Evolutionary conservation across 2,888 invertebrate species (phyloP).

Genomic region (Cantharis lateralis): DNA sequence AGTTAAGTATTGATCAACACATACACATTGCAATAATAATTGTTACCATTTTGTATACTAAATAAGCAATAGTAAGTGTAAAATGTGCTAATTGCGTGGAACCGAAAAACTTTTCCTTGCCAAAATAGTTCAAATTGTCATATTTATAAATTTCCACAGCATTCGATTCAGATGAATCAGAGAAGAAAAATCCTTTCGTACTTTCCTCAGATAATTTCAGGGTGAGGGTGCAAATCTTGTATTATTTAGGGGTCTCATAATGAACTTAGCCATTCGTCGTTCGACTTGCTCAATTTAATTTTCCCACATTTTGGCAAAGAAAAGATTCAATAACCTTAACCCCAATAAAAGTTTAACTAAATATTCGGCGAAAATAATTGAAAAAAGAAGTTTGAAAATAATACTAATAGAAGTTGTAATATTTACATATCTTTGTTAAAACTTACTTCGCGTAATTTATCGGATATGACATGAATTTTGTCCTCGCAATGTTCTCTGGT

Average conservation of each 20-base stretch:
- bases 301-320: not conserved
- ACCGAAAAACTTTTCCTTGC: not conserved
- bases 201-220: no score
- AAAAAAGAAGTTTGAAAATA: not conserved
- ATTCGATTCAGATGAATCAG: no score
- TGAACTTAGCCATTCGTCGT: not conserved
- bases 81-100: not conserved
- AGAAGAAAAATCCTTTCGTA: no score
- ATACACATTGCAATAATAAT: not conserved
- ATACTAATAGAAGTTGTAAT: not conserved
- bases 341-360: not conserved
- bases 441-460: slow-evolving; percentile 77
- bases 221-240: no score
- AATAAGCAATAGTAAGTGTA: not conserved
- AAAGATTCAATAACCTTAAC: not conserved
- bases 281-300: no score
- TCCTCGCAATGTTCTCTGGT: slow-evolving; percentile 74
- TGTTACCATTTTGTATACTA: not conserved
- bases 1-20: not conserved
- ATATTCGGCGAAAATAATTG: not conserved
- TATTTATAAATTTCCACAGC: no score
- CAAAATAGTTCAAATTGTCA: not conserved
- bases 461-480: slow-evolving; percentile 73
- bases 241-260: no score
- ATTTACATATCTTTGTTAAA: slow-evolving; percentile 32